phyloP scores from a whole-genome alignment of 2,797 vertebrate genomes.

The Sebastes goodei region DNA sequence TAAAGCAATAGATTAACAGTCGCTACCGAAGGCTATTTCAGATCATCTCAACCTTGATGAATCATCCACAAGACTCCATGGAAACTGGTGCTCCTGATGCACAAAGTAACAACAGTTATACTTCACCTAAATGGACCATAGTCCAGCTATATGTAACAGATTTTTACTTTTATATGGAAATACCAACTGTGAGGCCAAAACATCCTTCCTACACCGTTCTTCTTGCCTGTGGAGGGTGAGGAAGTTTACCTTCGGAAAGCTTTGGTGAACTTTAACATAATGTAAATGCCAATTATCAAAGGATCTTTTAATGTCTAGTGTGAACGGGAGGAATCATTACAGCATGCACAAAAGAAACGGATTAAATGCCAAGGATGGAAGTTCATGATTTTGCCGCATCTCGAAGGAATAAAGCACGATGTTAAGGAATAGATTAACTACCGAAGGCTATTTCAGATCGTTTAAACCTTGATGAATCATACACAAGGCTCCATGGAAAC shows the following conservation, averaged over 20 bases:
- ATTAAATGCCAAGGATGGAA: background rate
- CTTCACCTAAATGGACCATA: background rate
- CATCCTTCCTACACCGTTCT: no score
- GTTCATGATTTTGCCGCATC: background rate
- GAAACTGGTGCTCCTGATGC: slow-evolving; percentile 37
- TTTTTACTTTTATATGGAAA: background rate
- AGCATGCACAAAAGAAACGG: background rate
- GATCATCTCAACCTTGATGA: slow-evolving; percentile 30
- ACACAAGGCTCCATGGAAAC: slow-evolving; percentile 54
- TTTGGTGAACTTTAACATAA: no score
- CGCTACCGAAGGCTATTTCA: slow-evolving; percentile 32
- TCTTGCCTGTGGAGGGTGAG: no score
- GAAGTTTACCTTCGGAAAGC: no score
- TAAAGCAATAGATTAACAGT: background rate
- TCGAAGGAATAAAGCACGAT: background rate
- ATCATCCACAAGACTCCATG: slow-evolving; percentile 45
- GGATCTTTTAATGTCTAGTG: no score
- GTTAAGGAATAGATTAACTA: background rate
- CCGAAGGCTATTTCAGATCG: slow-evolving; percentile 31
- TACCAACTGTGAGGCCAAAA: background rate
- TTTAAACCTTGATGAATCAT: slow-evolving; percentile 39
- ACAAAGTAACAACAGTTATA: background rate
- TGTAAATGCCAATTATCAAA: no score
- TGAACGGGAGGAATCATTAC: background rate
- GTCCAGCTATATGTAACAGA: background rate